Conservation (phyloP, 2,888 invertebrate species). For the Lottia gigantea region DNA sequence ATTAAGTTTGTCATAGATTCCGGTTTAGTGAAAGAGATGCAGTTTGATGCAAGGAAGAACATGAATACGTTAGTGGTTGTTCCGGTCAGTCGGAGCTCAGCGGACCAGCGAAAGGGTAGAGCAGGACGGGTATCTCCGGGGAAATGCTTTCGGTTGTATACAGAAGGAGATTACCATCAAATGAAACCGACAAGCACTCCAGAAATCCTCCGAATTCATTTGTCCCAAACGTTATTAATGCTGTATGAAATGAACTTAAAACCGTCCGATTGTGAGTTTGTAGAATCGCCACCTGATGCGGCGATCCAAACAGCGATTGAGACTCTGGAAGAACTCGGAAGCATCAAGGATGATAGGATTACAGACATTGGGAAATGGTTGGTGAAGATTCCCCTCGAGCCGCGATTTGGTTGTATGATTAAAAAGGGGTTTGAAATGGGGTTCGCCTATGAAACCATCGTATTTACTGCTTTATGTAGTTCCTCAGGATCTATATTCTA, state of each 20-base stretch:
- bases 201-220: too few species aligned
- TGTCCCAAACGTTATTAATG: too few species aligned
- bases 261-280: conserved; percentile 60
- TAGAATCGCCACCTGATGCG: conserved; percentile 53
- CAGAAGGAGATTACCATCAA: conserved; percentile 49
- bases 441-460: conserved; percentile 53
- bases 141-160: conserved; percentile 65
- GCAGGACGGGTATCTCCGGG: conserved; percentile 67
- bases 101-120: conserved; percentile 68
- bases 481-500: conserved; percentile 56
- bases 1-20: too few species aligned
- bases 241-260: conserved; percentile 61
- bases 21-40: conserved; percentile 67
- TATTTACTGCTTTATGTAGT: conserved; percentile 53
- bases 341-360: conserved; percentile 45
- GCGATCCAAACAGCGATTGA: conserved; percentile 49
- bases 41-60: conserved; percentile 60
- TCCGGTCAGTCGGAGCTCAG: conserved; percentile 62
- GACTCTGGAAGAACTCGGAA: conserved; percentile 53
- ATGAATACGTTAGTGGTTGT: conserved; percentile 53
- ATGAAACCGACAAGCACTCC: conserved; percentile 58
- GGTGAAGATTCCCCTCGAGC: conserved; percentile 61
- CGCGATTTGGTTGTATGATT: conserved; percentile 52
- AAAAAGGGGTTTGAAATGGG: conserved; percentile 42
- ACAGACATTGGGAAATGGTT: conserved; percentile 60